Evolutionary conservation across 2,888 invertebrate genomes (phyloP).

Genomic region (Drosophila tripunctata): DNA sequence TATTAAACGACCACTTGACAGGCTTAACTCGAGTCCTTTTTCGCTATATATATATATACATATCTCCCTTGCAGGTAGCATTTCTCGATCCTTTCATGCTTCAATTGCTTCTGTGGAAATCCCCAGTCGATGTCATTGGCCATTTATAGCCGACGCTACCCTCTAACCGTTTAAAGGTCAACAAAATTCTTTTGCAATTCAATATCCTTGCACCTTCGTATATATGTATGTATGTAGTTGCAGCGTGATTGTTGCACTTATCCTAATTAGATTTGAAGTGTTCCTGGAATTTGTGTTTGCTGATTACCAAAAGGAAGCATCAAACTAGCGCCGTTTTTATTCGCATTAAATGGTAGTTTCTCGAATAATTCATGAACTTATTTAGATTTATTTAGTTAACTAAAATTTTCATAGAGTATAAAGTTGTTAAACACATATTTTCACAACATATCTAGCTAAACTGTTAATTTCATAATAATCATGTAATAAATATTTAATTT

Average conservation of each 20-base stretch:
- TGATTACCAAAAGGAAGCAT: neutral
- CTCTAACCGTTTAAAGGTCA: neutral
- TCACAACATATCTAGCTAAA: no score
- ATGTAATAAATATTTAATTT: no score
- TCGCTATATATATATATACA: no score
- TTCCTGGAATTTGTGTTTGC: slow-evolving; percentile 27
- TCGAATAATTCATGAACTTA: no score
- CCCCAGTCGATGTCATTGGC: slow-evolving; percentile 39
- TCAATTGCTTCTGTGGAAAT: slow-evolving; percentile 51
- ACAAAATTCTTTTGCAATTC: slow-evolving; percentile 11
- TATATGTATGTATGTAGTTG: neutral
- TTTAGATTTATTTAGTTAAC: no score
- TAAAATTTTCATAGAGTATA: no score
- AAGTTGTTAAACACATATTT: no score
- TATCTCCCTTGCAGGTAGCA: slow-evolving; percentile 21
- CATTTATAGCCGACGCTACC: neutral
- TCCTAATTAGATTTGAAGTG: slow-evolving; percentile 57
- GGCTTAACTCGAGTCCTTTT: slow-evolving; percentile 13
- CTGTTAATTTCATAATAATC: no score
- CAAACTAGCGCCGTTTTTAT: no score
- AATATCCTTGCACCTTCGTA: slow-evolving; percentile 29
- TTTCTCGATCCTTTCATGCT: neutral
- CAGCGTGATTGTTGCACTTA: neutral
- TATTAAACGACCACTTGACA: neutral
- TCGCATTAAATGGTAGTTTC: no score